Conservation (phyloP, 2,888 invertebrate species). For the Ormia ochracea region DNA sequence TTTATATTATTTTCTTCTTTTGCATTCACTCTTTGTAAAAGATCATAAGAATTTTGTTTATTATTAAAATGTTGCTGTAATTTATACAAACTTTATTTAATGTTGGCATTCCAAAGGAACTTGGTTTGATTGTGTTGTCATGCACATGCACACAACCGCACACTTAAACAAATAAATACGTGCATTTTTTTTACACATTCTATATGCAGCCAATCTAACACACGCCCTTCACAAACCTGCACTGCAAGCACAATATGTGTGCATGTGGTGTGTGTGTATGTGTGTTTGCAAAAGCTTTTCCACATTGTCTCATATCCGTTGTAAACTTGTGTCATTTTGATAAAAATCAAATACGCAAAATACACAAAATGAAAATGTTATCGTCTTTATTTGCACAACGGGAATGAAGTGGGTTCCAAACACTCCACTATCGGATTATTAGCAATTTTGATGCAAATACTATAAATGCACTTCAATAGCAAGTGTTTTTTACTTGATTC, state of each 20-base stretch:
- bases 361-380: conserved; percentile 57
- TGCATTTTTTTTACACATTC: conserved; percentile 5
- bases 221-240: neutral
- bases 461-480: conserved; percentile 58
- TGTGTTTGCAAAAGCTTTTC: neutral
- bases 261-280: neutral
- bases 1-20: neutral
- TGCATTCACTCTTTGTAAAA: conserved; percentile 35
- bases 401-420: conserved; percentile 46
- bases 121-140: conserved; percentile 11
- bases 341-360: conserved; percentile 57
- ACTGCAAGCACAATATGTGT: neutral
- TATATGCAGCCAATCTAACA: neutral
- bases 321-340: conserved; percentile 58
- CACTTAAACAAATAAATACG: conserved; percentile 6
- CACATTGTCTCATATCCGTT: conserved; percentile 51
- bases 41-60: conserved; percentile 57
- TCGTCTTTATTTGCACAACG: conserved; percentile 51
- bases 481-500: conserved; percentile 4
- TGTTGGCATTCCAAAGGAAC: conserved; percentile 55
- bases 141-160: neutral
- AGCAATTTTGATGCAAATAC: conserved; percentile 61
- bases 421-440: conserved; percentile 60
- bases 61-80: conserved; percentile 61
- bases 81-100: conserved; percentile 61